Conservation (phyloP, 2,797 vertebrate species). For the Neomorphus geoffroyi region DNA sequence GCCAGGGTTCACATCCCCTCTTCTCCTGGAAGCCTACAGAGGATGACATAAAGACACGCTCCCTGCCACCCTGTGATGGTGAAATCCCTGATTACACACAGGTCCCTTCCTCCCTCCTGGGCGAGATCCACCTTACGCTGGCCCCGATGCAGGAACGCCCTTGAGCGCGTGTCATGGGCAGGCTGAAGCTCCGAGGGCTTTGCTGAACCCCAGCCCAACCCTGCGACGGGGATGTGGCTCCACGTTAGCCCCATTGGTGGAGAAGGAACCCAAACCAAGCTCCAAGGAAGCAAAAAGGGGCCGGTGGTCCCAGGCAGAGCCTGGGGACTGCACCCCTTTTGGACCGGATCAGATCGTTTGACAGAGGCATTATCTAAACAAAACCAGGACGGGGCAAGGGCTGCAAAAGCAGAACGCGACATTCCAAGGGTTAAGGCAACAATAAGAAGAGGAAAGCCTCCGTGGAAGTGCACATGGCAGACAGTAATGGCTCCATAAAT, state of each 20-base stretch:
- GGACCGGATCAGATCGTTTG: neutral
- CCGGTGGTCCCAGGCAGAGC: neutral
- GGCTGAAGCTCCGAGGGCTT: neutral
- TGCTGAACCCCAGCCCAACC: neutral
- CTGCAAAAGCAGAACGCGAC: neutral
- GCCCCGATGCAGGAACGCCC: neutral
- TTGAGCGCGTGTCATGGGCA: neutral
- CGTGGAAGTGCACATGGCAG: constrained; percentile 24
- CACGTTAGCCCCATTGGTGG: fast-evolving
- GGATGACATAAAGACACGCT: neutral
- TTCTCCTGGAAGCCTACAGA: neutral
- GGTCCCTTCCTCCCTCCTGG: neutral
- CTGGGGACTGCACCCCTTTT: neutral
- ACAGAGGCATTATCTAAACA: neutral
- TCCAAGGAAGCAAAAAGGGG: neutral
- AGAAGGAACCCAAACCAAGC: neutral
- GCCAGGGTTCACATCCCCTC: neutral
- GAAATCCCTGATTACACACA: neutral
- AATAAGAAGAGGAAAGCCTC: neutral
- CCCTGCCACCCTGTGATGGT: neutral
- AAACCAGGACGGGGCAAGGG: neutral
- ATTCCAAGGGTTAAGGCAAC: neutral
- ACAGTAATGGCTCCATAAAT: constrained; percentile 55
- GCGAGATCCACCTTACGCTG: neutral
- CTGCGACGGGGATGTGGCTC: fast-evolving